Evolutionary conservation across 2,113 vertebrate species (phyloP).

Genomic region (Amphilophus citrinellus): DNA sequence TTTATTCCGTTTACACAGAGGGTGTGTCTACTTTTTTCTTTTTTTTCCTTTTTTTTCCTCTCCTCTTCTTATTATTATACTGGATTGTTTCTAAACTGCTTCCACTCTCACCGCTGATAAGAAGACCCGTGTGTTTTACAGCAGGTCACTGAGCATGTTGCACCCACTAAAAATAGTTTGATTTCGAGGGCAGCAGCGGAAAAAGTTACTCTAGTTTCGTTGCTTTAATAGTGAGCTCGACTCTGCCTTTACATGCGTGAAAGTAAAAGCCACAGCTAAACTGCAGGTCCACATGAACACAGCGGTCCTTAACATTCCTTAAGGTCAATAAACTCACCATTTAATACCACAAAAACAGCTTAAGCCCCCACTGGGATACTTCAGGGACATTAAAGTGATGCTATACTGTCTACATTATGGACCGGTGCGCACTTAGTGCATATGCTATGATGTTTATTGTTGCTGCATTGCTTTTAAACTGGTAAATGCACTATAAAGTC

Average conservation of each 20-base stretch:
- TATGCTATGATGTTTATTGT: conserved; percentile 28
- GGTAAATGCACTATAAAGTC: neutral
- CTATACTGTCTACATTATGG: conserved; percentile 28
- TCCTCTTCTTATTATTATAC: neutral
- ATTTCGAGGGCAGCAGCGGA: neutral
- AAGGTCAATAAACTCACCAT: conserved; percentile 61
- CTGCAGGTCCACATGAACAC: neutral
- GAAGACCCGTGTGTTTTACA: conserved; percentile 35
- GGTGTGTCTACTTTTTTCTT: conserved; percentile 78
- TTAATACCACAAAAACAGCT: conserved; percentile 46
- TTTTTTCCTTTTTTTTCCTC: neutral
- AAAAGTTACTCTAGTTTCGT: neutral
- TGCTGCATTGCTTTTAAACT: neutral
- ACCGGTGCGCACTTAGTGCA: conserved; percentile 33
- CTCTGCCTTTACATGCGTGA: neutral
- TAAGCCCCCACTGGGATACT: conserved; percentile 20
- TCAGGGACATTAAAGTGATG: conserved; percentile 23
- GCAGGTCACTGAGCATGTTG: conserved; percentile 6
- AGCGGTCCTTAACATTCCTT: conserved; percentile 14
- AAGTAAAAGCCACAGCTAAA: neutral
- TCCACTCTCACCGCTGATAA: conserved; percentile 25
- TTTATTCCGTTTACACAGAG: conserved; percentile 71
- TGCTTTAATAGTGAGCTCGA: neutral
- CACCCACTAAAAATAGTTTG: neutral
- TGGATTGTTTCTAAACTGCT: conserved; percentile 39